A percentile compares a stretch with the other conserved stretches of the same genome.
phyloP scores from a whole-genome alignment of 1,140 invertebrate genomes.

The Myzus persicae region DNA sequence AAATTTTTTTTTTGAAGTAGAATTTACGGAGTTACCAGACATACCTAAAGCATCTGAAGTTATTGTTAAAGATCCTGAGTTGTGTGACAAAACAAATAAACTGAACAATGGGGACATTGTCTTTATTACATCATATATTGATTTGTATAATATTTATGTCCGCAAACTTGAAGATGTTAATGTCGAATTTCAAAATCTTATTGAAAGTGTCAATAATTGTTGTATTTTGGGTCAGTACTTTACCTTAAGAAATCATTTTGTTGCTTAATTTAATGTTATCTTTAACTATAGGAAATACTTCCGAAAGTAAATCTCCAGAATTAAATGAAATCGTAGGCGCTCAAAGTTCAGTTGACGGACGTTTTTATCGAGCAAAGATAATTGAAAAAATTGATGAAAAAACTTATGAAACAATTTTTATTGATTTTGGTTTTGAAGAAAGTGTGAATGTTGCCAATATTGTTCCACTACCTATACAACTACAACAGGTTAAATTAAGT shows the following conservation, averaged over 20 bases:
- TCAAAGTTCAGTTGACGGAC: neutral
- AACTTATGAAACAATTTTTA: slow-evolving; percentile 9
- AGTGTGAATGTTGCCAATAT: slow-evolving; percentile 28
- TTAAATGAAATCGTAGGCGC: slow-evolving; percentile 26
- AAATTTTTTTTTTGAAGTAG: neutral
- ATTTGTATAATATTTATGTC: slow-evolving; percentile 36
- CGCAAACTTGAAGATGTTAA: slow-evolving; percentile 43
- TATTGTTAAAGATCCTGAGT: neutral
- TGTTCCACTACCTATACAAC: slow-evolving; percentile 21
- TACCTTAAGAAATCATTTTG: neutral
- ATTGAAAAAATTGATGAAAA: slow-evolving; percentile 16
- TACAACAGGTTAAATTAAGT: slow-evolving; percentile 39
- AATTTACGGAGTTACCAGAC: neutral
- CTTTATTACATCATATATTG: slow-evolving; percentile 44
- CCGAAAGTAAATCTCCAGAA: neutral
- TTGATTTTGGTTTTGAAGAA: slow-evolving; percentile 54
- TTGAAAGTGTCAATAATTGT: slow-evolving; percentile 13
- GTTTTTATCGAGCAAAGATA: slow-evolving; percentile 32
- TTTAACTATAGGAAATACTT: slow-evolving; percentile 16
- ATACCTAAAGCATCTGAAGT: neutral
- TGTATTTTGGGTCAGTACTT: slow-evolving; percentile 15
- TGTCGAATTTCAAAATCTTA: neutral
- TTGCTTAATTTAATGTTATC: neutral
- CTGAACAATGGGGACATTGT: slow-evolving; percentile 32
- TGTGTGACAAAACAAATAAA: neutral